A percentile compares a stretch with the other conserved stretches of the same genome.
These are phyloP conservation scores for Mamestra brassicae DNA, from an alignment of 2,888 invertebrate genomes.

Conservation along the genomic window DNA sequence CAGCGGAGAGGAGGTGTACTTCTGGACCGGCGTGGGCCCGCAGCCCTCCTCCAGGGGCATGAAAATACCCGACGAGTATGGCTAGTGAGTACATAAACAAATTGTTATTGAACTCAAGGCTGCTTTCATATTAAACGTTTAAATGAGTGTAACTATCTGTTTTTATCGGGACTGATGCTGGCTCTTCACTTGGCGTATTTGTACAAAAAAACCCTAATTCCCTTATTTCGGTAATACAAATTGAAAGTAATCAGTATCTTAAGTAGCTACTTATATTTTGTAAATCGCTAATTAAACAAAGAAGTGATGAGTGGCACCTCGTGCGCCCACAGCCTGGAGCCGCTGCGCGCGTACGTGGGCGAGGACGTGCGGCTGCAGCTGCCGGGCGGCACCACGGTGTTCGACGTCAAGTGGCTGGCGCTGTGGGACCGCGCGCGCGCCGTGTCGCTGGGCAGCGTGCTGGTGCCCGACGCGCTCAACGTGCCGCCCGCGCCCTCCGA, in stretches of 20 bases:
- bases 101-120: background rate
- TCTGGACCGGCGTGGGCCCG: constrained; percentile 97
- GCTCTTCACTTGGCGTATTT: background rate
- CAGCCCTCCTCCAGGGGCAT: constrained; percentile 95
- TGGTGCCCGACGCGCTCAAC: constrained; percentile 94
- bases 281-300: background rate
- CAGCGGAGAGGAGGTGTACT: constrained; percentile 94
- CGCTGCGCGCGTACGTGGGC: constrained; percentile 93
- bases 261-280: too few relatives aligned
- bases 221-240: background rate
- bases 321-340: constrained; percentile 92
- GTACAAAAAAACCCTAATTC: background rate
- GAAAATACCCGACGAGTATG: constrained; percentile 97
- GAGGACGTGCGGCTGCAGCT: constrained; percentile 94
- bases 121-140: background rate
- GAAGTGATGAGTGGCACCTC: background rate
- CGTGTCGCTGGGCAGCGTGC: constrained; percentile 83
- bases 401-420: constrained; percentile 96
- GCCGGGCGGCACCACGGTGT: constrained; percentile 95
- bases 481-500: constrained; percentile 95
- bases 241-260: too few relatives aligned
- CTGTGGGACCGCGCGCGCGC: constrained; percentile 93
- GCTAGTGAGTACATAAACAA: constrained; percentile 93
- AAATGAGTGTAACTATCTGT: background rate
- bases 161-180: background rate